Percentiles rank a stretch among this genome's conserved stretches.
These are phyloP conservation scores for Rugalucina vietnamica DNA, from an alignment of 2,888 invertebrate genomes.

Conservation along the genomic window DNA sequence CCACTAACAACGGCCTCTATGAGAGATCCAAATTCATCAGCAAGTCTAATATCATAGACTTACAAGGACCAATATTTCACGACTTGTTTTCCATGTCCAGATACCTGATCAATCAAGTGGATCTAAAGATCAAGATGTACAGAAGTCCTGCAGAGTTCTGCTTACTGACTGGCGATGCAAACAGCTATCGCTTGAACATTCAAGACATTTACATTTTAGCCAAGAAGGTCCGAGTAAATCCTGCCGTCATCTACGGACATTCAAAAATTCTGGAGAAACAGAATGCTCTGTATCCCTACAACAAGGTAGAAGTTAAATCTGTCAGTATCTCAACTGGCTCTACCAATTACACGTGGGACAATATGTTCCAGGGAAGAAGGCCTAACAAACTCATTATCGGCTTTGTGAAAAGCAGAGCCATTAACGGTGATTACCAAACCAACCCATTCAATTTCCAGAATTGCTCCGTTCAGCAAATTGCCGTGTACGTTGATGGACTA, in stretches of 20 bases:
- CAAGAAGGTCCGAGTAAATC: slow-evolving; percentile 45
- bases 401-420: slow-evolving; percentile 38
- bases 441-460: slow-evolving; percentile 50
- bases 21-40: slow-evolving; percentile 28
- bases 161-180: slow-evolving; percentile 27
- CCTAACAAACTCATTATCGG: slow-evolving; percentile 43
- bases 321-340: slow-evolving; percentile 36
- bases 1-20: slow-evolving; percentile 38
- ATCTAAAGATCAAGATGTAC: slow-evolving; percentile 53
- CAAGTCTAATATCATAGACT: slow-evolving; percentile 24
- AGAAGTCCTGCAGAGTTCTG: slow-evolving; percentile 44
- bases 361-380: slow-evolving; percentile 47
- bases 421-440: slow-evolving; percentile 35
- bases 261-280: slow-evolving; percentile 36
- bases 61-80: slow-evolving; percentile 50
- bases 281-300: slow-evolving; percentile 40
- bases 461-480: slow-evolving; percentile 38
- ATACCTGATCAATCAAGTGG: slow-evolving; percentile 54
- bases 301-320: slow-evolving; percentile 22
- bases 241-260: slow-evolving; percentile 49
- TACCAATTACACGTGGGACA: slow-evolving; percentile 43
- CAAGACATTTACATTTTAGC: slow-evolving; percentile 40
- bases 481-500: slow-evolving; percentile 45
- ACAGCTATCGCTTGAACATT: slow-evolving; percentile 17
- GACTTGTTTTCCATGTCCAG: slow-evolving; percentile 51